Evolutionary conservation across 2,888 invertebrate species (phyloP).

Genomic region (Torymus texanus): DNA sequence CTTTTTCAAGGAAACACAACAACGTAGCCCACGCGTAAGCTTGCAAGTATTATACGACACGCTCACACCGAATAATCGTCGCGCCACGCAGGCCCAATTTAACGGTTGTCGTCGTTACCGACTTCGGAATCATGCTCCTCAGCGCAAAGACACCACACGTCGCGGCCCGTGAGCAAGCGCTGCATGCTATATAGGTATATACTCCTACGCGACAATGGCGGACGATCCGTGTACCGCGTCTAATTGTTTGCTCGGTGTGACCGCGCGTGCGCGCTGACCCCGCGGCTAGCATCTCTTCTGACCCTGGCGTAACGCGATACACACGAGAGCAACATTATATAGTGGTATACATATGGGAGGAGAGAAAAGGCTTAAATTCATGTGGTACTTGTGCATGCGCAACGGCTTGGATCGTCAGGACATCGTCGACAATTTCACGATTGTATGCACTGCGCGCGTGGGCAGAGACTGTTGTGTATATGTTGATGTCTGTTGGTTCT

Average conservation of each 20-base stretch:
- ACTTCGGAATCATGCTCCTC: neutral
- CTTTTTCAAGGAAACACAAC: too few species aligned
- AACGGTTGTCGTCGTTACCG: constrained; percentile 32
- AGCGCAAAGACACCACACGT: constrained; percentile 16
- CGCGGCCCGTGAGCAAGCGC: constrained; percentile 3
- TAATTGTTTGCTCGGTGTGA: constrained; percentile 47
- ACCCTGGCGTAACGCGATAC: neutral
- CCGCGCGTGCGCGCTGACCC: neutral
- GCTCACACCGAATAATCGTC: constrained; percentile 29
- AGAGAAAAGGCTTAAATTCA: constrained; percentile 14
- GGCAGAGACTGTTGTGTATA: too few species aligned
- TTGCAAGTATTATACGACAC: neutral
- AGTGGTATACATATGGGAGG: too few species aligned
- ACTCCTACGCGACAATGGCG: too few species aligned
- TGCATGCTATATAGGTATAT: too few species aligned
- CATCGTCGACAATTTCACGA: neutral
- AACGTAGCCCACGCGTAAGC: too few species aligned
- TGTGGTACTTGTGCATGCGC: neutral
- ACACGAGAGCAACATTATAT: neutral
- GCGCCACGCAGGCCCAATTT: constrained; percentile 17
- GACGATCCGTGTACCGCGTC: constrained; percentile 23
- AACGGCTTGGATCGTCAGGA: constrained; percentile 1
- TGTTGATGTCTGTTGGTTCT: too few species aligned
- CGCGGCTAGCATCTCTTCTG: neutral
- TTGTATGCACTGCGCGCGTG: neutral